phyloP scores from a whole-genome alignment of 2,797 vertebrate genomes.

The Sparidentex hasta region DNA sequence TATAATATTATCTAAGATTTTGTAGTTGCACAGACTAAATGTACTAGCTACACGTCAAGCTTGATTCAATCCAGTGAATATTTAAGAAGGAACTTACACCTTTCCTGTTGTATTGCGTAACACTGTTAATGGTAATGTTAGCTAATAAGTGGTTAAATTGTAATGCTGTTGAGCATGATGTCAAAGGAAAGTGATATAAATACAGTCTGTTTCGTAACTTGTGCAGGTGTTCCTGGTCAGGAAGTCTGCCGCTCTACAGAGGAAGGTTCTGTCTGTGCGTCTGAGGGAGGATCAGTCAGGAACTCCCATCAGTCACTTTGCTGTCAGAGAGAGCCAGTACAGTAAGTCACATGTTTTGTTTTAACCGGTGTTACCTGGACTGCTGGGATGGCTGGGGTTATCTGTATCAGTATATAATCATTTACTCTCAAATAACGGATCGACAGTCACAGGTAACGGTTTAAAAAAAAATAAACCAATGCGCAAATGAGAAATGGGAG shows the following conservation, averaged over 20 bases:
- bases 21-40: too few relatives aligned
- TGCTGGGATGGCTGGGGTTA: background rate
- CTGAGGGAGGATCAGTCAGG: constrained; percentile 81
- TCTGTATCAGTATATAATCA: background rate
- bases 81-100: too few relatives aligned
- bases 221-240: constrained; percentile 92
- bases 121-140: too few relatives aligned
- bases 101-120: too few relatives aligned
- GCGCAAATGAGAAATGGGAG: constrained; percentile 25
- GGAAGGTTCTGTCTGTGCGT: constrained; percentile 92
- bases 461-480: constrained; percentile 13
- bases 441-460: background rate
- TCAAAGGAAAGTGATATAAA: too few relatives aligned
- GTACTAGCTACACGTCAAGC: too few relatives aligned
- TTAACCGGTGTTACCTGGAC: background rate
- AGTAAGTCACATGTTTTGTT: constrained; percentile 71
- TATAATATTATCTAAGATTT: too few relatives aligned
- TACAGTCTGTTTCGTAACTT: background rate
- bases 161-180: too few relatives aligned
- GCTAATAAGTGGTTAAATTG: too few relatives aligned
- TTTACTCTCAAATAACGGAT: background rate
- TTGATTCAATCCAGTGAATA: too few relatives aligned
- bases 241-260: constrained; percentile 90
- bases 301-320: constrained; percentile 88
- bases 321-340: constrained; percentile 87